Base-by-base conservation (phyloP, 2,888 invertebrate species). In the Eristalis arbustorum region DNA sequence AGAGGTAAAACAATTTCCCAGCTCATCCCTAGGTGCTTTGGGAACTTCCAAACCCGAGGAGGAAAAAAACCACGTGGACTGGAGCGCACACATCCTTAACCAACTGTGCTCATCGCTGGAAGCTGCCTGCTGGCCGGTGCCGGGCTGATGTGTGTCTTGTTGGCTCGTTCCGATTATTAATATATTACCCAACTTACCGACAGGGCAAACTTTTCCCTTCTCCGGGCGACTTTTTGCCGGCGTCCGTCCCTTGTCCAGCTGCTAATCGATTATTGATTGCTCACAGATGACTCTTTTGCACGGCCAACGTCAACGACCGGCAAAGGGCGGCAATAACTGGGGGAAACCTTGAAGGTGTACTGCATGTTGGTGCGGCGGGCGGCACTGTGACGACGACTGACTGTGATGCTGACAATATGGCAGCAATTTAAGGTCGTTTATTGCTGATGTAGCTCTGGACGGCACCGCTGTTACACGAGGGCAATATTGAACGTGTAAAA, bases 161-260 rank as follows among this genome's bases (percentile, higher is more conserved):
- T 87, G 82, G 83, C 87, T 87, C 82, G 87, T 87, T 87, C 87
- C 87, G 87, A 82, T 83, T 87, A 87, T 87, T 87, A 87, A 87
- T 87, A 82, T 87, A 87, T 87, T 83, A 83, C 87, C 87, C 63
- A 83, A 83, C 75, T 83, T 83, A 83, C 78, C 82, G 72, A 87
- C 82, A 78, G 72, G 82, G 82, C 82, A 82, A 87, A 87, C 78
- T 87, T 87, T 82, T 75, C 63, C 77, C 78, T 59, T 37, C 78
- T 74, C 66, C 49, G 74, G 34, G 10, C n/a, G 49, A 28, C 37
- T 78, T 78, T 68, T 57, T 62, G 25, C 61, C 13, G n/a, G 23
- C 6, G 31, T n/a, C 56, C 73, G 77, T 85, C 84, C 84, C 68
- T 80, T 42, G 87, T 78, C 69, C 82, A 78, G 82, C 82, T 87